These are phyloP conservation scores for Cliona cf. orientalis DNA, from an alignment of 37 sponge, comb jelly and placozoan species.

Conservation along the genomic window DNA sequence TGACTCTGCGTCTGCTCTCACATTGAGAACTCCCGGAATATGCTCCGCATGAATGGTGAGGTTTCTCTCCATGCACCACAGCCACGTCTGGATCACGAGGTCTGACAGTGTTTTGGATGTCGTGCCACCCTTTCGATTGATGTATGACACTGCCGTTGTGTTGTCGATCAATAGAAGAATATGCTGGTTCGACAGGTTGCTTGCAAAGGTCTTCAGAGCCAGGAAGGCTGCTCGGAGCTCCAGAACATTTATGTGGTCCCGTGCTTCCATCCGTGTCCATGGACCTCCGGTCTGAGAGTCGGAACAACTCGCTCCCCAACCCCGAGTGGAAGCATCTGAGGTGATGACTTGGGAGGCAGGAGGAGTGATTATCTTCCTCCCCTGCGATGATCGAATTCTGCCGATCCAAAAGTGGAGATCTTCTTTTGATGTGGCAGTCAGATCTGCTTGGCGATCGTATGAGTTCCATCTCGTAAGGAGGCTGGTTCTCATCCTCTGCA, in stretches of 20 bases:
- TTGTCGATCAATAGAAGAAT: conserved; percentile 14
- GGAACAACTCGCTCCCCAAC: conserved; percentile 44
- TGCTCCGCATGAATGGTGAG: no score
- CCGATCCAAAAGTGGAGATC: conserved; percentile 43
- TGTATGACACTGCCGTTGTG: conserved; percentile 15
- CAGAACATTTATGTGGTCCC: conserved; percentile 37
- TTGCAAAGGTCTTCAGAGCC: conserved; percentile 38
- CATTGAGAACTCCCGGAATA: no score
- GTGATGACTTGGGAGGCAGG: no score
- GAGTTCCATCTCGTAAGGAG: no score
- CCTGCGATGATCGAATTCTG: neutral
- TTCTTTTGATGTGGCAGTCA: no score
- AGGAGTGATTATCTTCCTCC: neutral
- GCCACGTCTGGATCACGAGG: conserved; percentile 5
- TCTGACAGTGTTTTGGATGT: neutral
- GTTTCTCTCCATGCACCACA: conserved; percentile 20
- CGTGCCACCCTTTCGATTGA: conserved; percentile 11
- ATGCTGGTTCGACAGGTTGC: neutral
- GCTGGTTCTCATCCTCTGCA: no score
- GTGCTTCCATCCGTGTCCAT: conserved; percentile 21
- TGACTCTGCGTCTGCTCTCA: conserved; percentile 13
- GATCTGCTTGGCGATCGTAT: no score
- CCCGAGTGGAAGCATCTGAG: conserved; percentile 32
- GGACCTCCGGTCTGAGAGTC: conserved; percentile 9
- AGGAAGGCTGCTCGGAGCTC: conserved; percentile 42